Conservation (phyloP, 1,140 invertebrate species). For the Lasioglossum albipes region DNA sequence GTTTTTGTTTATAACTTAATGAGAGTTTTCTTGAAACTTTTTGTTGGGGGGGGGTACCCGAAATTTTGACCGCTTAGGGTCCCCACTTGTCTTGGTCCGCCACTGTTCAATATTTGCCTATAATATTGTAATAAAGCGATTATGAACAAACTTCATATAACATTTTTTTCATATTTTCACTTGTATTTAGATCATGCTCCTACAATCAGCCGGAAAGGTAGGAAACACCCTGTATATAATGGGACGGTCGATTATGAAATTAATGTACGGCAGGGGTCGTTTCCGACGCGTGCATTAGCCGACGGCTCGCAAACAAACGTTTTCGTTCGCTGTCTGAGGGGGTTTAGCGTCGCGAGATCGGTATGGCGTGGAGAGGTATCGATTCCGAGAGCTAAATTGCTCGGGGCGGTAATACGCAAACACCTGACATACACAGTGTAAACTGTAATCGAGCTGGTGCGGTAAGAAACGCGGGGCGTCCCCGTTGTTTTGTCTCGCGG, state of each 20-base stretch:
- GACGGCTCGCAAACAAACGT: conserved; percentile 8
- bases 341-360: neutral
- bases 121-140: too few relatives aligned
- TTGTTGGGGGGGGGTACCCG: too few relatives aligned
- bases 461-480: conserved; percentile 47
- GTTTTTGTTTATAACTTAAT: too few relatives aligned
- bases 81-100: too few relatives aligned
- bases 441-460: conserved; percentile 47
- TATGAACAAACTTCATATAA: too few relatives aligned
- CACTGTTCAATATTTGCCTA: too few relatives aligned
- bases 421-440: conserved; percentile 53
- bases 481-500: conserved; percentile 51
- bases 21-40: too few relatives aligned
- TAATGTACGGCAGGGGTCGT: neutral
- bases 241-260: conserved; percentile 20
- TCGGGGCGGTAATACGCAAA: conserved; percentile 58
- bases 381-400: conserved; percentile 57
- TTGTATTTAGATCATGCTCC: too few relatives aligned
- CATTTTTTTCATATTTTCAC: too few relatives aligned
- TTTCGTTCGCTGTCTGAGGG: neutral
- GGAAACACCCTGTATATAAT: too few relatives aligned
- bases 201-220: too few relatives aligned
- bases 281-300: neutral
- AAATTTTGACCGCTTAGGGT: too few relatives aligned
- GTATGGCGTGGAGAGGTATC: conserved; percentile 42